Base-by-base conservation (phyloP, 53 echinoderm and acorn worm genomes). In the Echinarachnius parma region DNA sequence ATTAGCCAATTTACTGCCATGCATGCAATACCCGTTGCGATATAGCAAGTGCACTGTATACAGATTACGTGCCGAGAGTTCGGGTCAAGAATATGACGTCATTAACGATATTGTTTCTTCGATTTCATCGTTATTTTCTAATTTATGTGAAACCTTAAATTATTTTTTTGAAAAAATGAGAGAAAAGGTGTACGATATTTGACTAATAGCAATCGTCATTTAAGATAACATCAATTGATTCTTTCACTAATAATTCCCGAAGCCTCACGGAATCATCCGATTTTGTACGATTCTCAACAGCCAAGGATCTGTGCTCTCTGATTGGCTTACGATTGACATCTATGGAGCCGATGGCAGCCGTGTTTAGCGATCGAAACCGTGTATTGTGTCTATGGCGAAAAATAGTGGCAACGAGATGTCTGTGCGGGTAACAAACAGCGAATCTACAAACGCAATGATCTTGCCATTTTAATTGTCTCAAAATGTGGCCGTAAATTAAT, bases 391-490 rank as follows among this genome's bases (percentile, higher is more conserved):
- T 53, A 69, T 53, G 70, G 53, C 53, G 53, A 53, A 69, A 34
- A 69, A 69, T 53, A 69, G 70, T 69, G 70, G 70, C 70, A 69
- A 69, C 70, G 70, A 69, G 70, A 69, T 29, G n/a, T 53, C 33
- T 69, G 70, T 53, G 70, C 70, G 31, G n/a, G 70, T 69, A 69
- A 69, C 70, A 69, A 69, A 69, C 70, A 69, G 70, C 54, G 48
- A 32, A 53, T 66, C 52, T 21, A 22, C 34, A 13, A 53, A 34
- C 53, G 70, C 34, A 53, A 35, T 53, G 53, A 53, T 69, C 70
- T 69, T 69, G 70, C 70, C 53, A 53, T 34, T n/a, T n/a, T 53
- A 69, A 69, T 32, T 53, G 53, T 53, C 70, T 16, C 26, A 69
- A 69, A 69, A 69, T 69, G 70, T 52, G 34, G 70, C 53, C 54